Percentiles rank a stretch among this genome's conserved stretches.
Conservation (phyloP, 2,888 invertebrate species). For the Bellardia pandia region DNA sequence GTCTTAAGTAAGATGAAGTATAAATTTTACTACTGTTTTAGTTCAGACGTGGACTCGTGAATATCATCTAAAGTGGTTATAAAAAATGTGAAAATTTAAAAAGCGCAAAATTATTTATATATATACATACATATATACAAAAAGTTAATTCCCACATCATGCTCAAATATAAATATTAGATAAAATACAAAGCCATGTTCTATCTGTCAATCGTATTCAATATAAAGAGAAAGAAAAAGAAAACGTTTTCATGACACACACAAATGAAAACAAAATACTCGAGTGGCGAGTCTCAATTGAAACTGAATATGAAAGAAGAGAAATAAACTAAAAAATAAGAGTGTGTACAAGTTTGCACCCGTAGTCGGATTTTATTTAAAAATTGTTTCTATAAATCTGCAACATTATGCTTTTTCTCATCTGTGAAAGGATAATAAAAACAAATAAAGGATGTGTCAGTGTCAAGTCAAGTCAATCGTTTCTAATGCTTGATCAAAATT, state of each 20-base stretch:
- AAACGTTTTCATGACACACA: background rate
- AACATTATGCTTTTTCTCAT: background rate
- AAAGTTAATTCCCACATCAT: background rate
- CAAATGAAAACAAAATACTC: background rate
- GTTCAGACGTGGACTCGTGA: too few species aligned
- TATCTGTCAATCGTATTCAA: constrained; percentile 11
- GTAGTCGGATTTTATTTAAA: background rate
- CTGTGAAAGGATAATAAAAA: constrained; percentile 22
- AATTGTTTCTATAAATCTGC: background rate
- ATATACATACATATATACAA: too few species aligned
- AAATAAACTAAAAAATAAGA: background rate
- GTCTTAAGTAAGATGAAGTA: too few species aligned
- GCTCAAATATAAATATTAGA: background rate
- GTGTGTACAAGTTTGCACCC: background rate
- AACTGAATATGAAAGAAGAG: constrained; percentile 7
- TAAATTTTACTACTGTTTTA: too few species aligned
- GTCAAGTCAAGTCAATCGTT: constrained; percentile 27
- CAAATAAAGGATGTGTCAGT: constrained; percentile 10
- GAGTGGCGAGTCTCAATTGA: constrained; percentile 6
- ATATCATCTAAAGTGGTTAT: too few species aligned
- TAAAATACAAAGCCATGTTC: background rate
- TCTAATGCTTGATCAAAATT: background rate
- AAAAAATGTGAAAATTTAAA: too few species aligned
- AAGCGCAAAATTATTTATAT: too few species aligned
- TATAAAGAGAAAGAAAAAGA: background rate